Base-by-base conservation (phyloP, 1,140 invertebrate species). In the Macrobrachium nipponense region DNA sequence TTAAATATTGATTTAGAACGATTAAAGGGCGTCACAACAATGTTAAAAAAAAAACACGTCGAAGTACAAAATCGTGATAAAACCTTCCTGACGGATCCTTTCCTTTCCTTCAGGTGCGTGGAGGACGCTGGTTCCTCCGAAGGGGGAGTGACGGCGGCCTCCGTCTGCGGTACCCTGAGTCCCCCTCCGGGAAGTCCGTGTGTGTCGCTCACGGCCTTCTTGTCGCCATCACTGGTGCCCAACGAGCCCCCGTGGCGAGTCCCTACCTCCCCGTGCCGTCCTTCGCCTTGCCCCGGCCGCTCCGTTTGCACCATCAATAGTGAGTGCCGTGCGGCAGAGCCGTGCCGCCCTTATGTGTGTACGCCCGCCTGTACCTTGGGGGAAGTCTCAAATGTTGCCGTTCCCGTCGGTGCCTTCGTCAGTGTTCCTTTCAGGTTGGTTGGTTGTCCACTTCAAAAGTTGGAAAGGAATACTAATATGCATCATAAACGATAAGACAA, bases 281-380 rank as follows among this genome's bases (percentile, higher is more conserved):
- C 62, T 58, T 36, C n/a, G 73, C 83, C 83, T 44, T 85, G 83
- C 83, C 83, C 83, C 1, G 17, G 62, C 17, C 83, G 64, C 64
- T 76, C 78, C 75, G 64, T 85, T 44, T 85, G 83, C 58, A 44
- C 62, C 15, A 75, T 85, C 44, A 61, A 78, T 61, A 36, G 23
- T 8, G 83, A 85, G 75, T 85, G 83, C 51, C 44, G 62, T 8
- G 64, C 83, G n/a, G 83, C 75, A 2, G 64, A 68, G 20, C 60
- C 83, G 58, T 85, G 83, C 66, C 83, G 76, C 43, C 83, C 83
- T 58, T 85, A 85, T 76, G 43, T 59, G n/a, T 85, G 83, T n/a
- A 72, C 76, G 27, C 64, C 83, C 27, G 61, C 83, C 64, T 85
- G 83, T 27, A 60, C 64, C 61, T 62, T 85, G 76, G 83, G 83